Evolutionary conservation across 2,797 vertebrate species (phyloP).

Genomic region (Enteromius mattozi): DNA sequence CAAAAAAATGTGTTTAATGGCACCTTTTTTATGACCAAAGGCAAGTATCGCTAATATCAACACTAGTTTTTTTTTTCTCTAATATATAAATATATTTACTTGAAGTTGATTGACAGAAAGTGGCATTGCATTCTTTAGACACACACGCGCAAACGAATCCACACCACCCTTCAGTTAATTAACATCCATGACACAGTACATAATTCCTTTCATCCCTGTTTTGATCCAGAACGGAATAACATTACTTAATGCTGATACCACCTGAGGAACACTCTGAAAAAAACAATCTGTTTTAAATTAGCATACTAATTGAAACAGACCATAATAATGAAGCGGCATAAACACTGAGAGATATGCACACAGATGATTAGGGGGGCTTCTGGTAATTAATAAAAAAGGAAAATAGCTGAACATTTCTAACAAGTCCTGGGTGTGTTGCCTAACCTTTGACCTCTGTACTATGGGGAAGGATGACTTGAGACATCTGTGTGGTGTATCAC

Average conservation of each 20-base stretch:
- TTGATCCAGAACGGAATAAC: slow-evolving; percentile 59
- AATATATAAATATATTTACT: neutral
- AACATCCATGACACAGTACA: slow-evolving; percentile 41
- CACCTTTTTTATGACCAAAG: too few species aligned
- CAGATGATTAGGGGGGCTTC: slow-evolving; percentile 31
- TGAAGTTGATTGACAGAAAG: slow-evolving; percentile 3
- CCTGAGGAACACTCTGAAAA: slow-evolving; percentile 58
- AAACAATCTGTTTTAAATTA: slow-evolving; percentile 68
- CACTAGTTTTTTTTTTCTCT: too few species aligned
- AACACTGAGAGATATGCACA: slow-evolving; percentile 54
- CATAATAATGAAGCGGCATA: slow-evolving; percentile 59
- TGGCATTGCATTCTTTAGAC: slow-evolving; percentile 2
- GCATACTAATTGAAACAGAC: slow-evolving; percentile 74
- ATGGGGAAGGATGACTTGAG: slow-evolving; percentile 31
- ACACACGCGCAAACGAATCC: neutral
- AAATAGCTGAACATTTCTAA: slow-evolving; percentile 40
- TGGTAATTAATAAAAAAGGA: slow-evolving; percentile 49
- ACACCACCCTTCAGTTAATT: slow-evolving; percentile 52
- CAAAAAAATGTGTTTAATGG: too few species aligned
- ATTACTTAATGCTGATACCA: slow-evolving; percentile 60
- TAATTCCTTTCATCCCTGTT: slow-evolving; percentile 51
- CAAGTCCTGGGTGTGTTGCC: slow-evolving; percentile 43
- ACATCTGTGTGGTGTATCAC: slow-evolving; percentile 36
- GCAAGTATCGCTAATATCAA: too few species aligned
- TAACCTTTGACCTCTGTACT: slow-evolving; percentile 35